Conservation (phyloP, 2,888 invertebrate genomes). For the Andrena camellia region DNA sequence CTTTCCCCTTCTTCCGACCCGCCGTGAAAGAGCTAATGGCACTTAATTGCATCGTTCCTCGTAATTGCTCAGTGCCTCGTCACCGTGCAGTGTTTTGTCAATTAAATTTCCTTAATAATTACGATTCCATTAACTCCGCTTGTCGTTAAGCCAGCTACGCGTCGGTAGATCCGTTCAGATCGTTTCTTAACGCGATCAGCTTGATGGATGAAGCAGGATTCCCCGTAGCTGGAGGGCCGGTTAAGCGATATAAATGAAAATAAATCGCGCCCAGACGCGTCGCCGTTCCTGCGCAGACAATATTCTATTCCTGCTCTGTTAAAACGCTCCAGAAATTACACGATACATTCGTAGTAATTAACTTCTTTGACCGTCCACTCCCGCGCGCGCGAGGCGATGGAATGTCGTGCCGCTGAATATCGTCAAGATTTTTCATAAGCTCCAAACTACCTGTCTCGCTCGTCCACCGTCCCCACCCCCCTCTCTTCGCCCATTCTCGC, state of each 20-base stretch:
- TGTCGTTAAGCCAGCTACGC: conserved; percentile 4
- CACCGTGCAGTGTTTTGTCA: background rate
- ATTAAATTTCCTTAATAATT: conserved; percentile 14
- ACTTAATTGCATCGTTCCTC: background rate
- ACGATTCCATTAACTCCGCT: conserved; percentile 32
- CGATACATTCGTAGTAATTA: conserved; percentile 22
- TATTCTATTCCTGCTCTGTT: background rate
- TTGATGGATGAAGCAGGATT: conserved; percentile 71
- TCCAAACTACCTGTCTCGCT: background rate
- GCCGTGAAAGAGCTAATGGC: background rate
- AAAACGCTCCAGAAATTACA: background rate
- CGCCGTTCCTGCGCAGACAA: background rate
- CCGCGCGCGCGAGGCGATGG: no score
- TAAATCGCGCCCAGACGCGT: conserved; percentile 66
- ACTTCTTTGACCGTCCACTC: background rate
- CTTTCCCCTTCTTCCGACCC: background rate
- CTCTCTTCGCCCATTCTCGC: background rate
- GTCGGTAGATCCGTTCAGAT: conserved; percentile 34
- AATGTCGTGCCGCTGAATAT: background rate
- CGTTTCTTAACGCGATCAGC: conserved; percentile 59
- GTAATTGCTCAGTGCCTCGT: background rate
- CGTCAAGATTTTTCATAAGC: conserved; percentile 5
- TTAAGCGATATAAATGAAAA: conserved; percentile 70
- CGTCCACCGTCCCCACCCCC: background rate
- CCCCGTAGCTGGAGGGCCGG: conserved; percentile 26